Base-by-base conservation (phyloP, 92 coral and sea anemone genomes). In the Porites divaricata region DNA sequence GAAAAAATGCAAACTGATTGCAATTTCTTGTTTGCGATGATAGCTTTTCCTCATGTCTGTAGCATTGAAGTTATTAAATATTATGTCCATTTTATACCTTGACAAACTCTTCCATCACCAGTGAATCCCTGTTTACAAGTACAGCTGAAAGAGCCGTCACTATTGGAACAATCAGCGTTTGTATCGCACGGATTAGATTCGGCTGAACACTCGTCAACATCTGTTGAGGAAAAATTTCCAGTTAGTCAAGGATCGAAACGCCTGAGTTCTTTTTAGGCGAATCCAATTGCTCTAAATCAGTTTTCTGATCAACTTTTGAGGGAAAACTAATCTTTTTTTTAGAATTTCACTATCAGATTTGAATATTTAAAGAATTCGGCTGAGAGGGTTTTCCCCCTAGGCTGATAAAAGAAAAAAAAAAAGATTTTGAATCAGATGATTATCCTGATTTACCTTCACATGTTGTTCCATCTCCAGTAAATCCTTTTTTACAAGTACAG, bases 141-240 rank as follows among this genome's bases (percentile, higher is more conserved):
- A 51, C 95, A 92, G 41, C 9, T 49, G 79, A 86, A 89, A 61
- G 95, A 89, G 13, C 95, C 95, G 14, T 75, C 45, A 16, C 75
- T 83, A 67, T 92, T 92, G 12, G 65, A 69, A 57, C 95, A 92
- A 1, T 77, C 54, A 16, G 93, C 86, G 74, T 84, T 79, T 13
- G 17, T 45, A 45, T 89, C 79, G 48, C 92, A 89, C 11, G 80
- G 89, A 16, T 68, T 25, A 21, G 81, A 15, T 8, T 62, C 81
- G 26, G 61, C 63, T 9, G 81, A 54, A 70, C 95, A 92, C 67
- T 92, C 95, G 63, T 92, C 80, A 53, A 90, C 51, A 72, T 83
- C 72, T 67, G 78, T 54, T 54, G 59, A 54, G 59, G 16, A 54
- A 15, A 15, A 54, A 15, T 9, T 6, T 3, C 45, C 4, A 35